Percentiles rank a stretch among this genome's conserved stretches.
These are phyloP conservation scores for Xyrauchen texanus DNA, from an alignment of 2,113 vertebrate species.

Conservation along the genomic window DNA sequence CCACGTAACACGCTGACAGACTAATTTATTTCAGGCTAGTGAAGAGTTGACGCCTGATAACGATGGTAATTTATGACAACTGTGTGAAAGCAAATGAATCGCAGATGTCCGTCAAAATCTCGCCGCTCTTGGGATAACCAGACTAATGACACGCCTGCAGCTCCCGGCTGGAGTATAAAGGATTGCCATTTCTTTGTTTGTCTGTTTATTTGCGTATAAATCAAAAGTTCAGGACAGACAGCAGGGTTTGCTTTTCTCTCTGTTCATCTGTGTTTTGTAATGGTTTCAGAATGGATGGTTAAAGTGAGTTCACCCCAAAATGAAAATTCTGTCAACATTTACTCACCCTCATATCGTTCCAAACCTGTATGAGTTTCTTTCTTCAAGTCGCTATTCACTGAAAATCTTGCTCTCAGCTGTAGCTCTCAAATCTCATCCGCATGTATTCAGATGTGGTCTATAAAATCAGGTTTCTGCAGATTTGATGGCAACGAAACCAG, in stretches of 20 bases:
- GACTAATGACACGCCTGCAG: slow-evolving; percentile 33
- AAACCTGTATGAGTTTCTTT: no score
- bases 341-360: no score
- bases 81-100: slow-evolving; percentile 31
- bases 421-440: no score
- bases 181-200: slow-evolving; percentile 23
- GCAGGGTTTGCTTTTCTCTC: background rate
- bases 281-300: no score
- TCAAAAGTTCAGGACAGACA: slow-evolving; percentile 7
- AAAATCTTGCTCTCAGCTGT: no score
- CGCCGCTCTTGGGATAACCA: slow-evolving; percentile 7
- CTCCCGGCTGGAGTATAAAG: background rate
- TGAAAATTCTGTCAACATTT: no score
- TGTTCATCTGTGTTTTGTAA: background rate
- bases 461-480: no score
- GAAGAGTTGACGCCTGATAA: slow-evolving; percentile 28
- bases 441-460: no score
- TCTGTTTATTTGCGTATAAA: slow-evolving; percentile 27
- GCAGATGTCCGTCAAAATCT: slow-evolving; percentile 33
- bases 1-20: slow-evolving; percentile 28
- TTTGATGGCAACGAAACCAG: no score
- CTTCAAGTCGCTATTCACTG: no score
- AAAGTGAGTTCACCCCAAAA: no score
- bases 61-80: slow-evolving; percentile 33
- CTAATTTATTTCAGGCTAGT: slow-evolving; percentile 17